Base-by-base conservation (phyloP, 1,140 invertebrate species). In the Atta colombica region DNA sequence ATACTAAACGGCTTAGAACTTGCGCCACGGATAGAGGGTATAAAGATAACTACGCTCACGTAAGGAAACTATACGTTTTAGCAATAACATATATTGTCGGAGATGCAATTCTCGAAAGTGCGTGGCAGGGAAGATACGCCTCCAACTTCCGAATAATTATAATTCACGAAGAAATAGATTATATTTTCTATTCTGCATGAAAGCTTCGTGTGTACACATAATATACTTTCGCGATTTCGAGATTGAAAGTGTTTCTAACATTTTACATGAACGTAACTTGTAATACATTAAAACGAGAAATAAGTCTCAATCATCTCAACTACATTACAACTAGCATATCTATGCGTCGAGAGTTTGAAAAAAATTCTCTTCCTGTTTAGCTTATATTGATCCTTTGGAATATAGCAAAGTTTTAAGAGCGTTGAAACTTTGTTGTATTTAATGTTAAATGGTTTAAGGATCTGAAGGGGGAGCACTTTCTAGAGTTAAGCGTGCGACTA, bases 1-100 rank as follows among this genome's bases (percentile, higher is more conserved):
- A 84, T 84, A 68, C 35, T 87, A 74, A 72, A 84, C 49, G 86
- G 69, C 65, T 84, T 87, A 86, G 51, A 82, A 84, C 58, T 82
- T 66, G 69, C 10, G 53, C 69, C 21, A 61, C 45, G 66, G 75
- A 80, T 72, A 72, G 78, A 85, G 51, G 58, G 18, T 66, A 85
- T 74, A 75, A 85, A 84, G 86, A 84, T 82, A 84, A 84, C 77
- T 86, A 71, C 45, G 77, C 21, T 45, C 53, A 72, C 66, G 55
- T 45, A 60, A 45, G 68, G 65, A 71, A 86, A 86, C 85, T 81
- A 82, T 86, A 39, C 53, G 77, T 80, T 80, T 71, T 58, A 60
- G 63, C 51, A 45, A 69, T 68, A 63, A 69, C 77, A 25, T 81
- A 75, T 35, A 84, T 84, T 84, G 80, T 84, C 60, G 55, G 69